Percentiles rank a stretch among this genome's conserved stretches.
Evolutionary conservation across 2,113 vertebrate species (phyloP).

Genomic region (Gambusia holbrooki): DNA sequence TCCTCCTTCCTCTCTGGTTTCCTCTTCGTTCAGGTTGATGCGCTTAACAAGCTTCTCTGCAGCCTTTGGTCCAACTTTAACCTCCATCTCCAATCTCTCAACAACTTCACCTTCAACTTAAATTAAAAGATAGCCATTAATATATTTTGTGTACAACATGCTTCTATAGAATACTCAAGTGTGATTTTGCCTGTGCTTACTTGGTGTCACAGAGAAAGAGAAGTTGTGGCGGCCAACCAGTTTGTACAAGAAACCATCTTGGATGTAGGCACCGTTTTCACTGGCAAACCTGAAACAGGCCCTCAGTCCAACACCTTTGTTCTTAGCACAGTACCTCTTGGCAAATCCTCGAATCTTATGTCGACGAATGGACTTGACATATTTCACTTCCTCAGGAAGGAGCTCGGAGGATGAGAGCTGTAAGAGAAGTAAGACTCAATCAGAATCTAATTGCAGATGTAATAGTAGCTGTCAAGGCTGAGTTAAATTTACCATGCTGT

Average conservation of each 20-base stretch:
- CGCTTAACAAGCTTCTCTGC: constrained; percentile 78
- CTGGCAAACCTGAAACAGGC: constrained; percentile 73
- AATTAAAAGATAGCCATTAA: constrained; percentile 12
- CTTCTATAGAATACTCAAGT: not conserved
- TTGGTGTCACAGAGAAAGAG: constrained; percentile 66
- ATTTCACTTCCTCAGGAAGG: constrained; percentile 10
- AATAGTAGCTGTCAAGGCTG: not conserved
- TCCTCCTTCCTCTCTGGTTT: constrained; percentile 37
- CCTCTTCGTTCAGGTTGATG: constrained; percentile 60
- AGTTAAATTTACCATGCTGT: constrained; percentile 37
- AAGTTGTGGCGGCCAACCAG: constrained; percentile 76
- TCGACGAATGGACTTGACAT: not conserved
- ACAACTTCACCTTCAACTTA: constrained; percentile 71
- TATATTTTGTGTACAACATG: not conserved
- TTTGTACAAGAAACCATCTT: constrained; percentile 64
- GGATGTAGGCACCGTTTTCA: constrained; percentile 71
- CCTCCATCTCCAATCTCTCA: constrained; percentile 82
- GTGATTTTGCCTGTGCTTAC: constrained; percentile 64
- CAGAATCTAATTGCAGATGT: not conserved
- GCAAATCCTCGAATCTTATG: constrained; percentile 22
- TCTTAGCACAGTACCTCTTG: constrained; percentile 65
- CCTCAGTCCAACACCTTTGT: constrained; percentile 67
- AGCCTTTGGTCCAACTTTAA: constrained; percentile 79
- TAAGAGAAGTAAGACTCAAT: constrained; percentile 7
- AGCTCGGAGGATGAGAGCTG: constrained; percentile 73